phyloP scores from a whole-genome alignment of 2,113 vertebrate genomes.

The human (Homo sapiens) region DNA sequence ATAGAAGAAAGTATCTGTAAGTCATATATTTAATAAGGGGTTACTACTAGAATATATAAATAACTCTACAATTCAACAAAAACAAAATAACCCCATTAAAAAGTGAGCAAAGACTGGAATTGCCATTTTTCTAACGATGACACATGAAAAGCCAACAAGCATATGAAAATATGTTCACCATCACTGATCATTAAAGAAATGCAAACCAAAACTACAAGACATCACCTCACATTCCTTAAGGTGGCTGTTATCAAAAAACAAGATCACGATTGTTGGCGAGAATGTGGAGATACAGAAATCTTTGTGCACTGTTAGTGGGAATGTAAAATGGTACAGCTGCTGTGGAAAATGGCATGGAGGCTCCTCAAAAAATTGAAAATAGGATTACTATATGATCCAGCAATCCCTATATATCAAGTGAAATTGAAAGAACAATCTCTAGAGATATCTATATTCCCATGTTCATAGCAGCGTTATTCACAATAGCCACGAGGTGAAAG shows the following conservation, averaged over 20 bases:
- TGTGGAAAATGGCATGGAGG: not conserved
- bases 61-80: not conserved
- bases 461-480: not conserved
- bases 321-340: not conserved
- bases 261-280: not conserved
- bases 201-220: not conserved
- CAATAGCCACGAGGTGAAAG: not conserved
- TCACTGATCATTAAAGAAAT: not conserved
- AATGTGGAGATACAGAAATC: not conserved
- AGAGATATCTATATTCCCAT: not conserved
- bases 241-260: not conserved
- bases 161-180: not conserved
- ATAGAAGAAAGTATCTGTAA: conserved; percentile 2
- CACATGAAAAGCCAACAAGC: not conserved
- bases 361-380: not conserved
- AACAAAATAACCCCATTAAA: not conserved
- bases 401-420: not conserved
- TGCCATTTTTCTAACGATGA: not conserved
- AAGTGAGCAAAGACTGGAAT: not conserved
- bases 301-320: not conserved
- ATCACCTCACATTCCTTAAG: not conserved
- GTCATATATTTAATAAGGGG: not conserved
- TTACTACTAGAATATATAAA: not conserved
- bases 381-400: not conserved
- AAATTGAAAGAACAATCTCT: not conserved